phyloP scores from a whole-genome alignment of 2,888 invertebrate species.

The Zygothrica quintamaculata region DNA sequence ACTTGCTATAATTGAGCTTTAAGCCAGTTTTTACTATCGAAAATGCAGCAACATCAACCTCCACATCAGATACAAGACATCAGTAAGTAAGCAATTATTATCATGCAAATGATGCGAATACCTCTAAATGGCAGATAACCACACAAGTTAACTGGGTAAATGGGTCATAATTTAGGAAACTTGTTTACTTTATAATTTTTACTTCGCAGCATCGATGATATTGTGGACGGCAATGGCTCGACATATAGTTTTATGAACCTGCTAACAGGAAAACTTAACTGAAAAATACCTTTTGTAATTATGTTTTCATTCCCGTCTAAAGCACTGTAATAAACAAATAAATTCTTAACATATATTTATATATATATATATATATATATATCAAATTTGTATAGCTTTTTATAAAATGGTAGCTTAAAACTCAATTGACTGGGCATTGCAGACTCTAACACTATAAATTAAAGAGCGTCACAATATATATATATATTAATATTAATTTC shows the following conservation, averaged over 20 bases:
- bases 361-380: too few species aligned
- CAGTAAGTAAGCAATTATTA: constrained; percentile 29
- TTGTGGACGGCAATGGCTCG: constrained; percentile 23
- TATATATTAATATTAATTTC: too few species aligned
- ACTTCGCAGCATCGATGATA: constrained; percentile 43
- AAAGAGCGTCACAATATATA: too few species aligned
- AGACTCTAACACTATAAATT: too few species aligned
- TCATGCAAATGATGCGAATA: constrained; percentile 36
- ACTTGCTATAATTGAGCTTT: constrained; percentile 27
- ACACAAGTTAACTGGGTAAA: constrained; percentile 78
- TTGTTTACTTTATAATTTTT: constrained; percentile 66
- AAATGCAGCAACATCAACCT: neutral
- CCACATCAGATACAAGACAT: neutral
- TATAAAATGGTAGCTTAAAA: too few species aligned
- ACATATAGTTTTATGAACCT: neutral
- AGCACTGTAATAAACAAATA: too few species aligned
- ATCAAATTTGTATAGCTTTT: too few species aligned
- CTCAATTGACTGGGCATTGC: too few species aligned
- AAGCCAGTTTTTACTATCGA: constrained; percentile 18
- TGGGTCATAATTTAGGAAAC: constrained; percentile 84
- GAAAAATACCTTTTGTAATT: too few species aligned
- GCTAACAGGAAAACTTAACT: neutral
- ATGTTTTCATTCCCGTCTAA: constrained; percentile 7
- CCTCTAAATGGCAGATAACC: constrained; percentile 32
- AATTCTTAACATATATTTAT: too few species aligned